These are phyloP conservation scores for Phrynocephalus forsythii DNA, from an alignment of 2,797 vertebrate species.

Conservation along the genomic window DNA sequence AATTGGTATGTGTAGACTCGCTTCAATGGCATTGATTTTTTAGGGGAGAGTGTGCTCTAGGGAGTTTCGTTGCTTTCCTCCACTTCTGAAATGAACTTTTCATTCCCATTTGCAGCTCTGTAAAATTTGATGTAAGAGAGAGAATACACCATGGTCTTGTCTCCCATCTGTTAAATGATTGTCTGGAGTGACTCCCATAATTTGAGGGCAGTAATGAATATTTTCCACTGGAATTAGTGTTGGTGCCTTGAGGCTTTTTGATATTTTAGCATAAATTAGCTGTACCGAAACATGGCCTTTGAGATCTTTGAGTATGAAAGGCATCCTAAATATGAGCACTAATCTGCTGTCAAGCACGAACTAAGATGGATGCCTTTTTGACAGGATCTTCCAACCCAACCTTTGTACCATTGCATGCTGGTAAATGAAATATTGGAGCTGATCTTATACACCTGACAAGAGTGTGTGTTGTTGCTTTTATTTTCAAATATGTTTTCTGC, in stretches of 20 bases:
- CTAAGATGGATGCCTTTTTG: constrained; percentile 3
- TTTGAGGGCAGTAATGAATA: constrained; percentile 26
- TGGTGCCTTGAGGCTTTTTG: constrained; percentile 14
- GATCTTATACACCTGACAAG: neutral
- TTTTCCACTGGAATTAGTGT: constrained; percentile 28
- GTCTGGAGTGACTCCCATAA: constrained; percentile 10
- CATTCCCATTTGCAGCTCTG: neutral
- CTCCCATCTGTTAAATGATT: constrained; percentile 31
- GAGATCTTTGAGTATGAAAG: constrained; percentile 13
- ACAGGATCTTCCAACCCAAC: neutral
- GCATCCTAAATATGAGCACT: constrained; percentile 10
- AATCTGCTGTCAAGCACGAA: constrained; percentile 22
- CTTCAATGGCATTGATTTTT: neutral
- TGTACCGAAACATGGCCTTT: constrained; percentile 23
- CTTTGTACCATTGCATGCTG: neutral
- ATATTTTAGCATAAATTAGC: constrained; percentile 21
- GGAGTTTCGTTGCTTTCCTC: neutral
- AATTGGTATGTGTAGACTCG: neutral
- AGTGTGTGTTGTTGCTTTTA: neutral
- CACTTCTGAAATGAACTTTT: neutral
- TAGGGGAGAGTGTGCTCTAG: neutral
- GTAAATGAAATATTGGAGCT: neutral
- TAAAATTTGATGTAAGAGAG: neutral
- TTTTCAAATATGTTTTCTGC: neutral
- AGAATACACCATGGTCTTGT: constrained; percentile 2